phyloP scores from a whole-genome alignment of 2,888 invertebrate species.

The Odontocerum albicorne region DNA sequence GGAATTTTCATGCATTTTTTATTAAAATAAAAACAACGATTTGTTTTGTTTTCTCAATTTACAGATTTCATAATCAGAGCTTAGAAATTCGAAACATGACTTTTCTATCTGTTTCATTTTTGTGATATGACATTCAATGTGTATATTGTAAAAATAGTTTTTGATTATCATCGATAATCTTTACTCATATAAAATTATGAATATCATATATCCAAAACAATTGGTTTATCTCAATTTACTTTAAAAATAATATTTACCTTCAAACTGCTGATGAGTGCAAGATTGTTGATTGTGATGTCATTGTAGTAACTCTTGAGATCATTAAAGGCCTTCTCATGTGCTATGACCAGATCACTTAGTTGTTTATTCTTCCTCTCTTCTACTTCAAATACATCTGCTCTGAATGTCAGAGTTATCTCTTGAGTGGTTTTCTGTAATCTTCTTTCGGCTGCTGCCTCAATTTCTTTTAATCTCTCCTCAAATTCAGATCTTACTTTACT shows the following conservation, averaged over 20 bases:
- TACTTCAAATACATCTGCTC: constrained; percentile 84
- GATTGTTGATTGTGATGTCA: constrained; percentile 90
- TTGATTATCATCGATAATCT: too few relatives aligned
- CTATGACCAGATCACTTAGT: constrained; percentile 74
- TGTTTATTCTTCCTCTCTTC: constrained; percentile 91
- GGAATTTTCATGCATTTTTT: too few relatives aligned
- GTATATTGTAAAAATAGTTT: too few relatives aligned
- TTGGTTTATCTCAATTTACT: too few relatives aligned
- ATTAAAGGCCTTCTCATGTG: constrained; percentile 82
- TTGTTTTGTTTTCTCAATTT: too few relatives aligned
- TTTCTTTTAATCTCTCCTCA: constrained; percentile 55
- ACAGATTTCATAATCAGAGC: too few relatives aligned
- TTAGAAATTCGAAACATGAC: too few relatives aligned
- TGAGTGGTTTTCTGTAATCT: constrained; percentile 71
- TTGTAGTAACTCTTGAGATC: constrained; percentile 95
- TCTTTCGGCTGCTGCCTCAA: constrained; percentile 66
- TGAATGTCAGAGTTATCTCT: constrained; percentile 72
- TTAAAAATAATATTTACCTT: constrained; percentile 58
- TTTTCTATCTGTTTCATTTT: too few relatives aligned
- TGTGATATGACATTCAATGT: too few relatives aligned
- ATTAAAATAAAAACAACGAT: too few relatives aligned
- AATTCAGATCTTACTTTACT: constrained; percentile 59
- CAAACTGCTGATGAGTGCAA: constrained; percentile 85
- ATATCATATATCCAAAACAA: too few relatives aligned
- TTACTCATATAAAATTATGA: too few relatives aligned